A percentile compares a stretch with the other conserved stretches of the same genome.
Evolutionary conservation across 2,797 vertebrate species (phyloP).

Genomic region (Distichodus sexfasciatus): DNA sequence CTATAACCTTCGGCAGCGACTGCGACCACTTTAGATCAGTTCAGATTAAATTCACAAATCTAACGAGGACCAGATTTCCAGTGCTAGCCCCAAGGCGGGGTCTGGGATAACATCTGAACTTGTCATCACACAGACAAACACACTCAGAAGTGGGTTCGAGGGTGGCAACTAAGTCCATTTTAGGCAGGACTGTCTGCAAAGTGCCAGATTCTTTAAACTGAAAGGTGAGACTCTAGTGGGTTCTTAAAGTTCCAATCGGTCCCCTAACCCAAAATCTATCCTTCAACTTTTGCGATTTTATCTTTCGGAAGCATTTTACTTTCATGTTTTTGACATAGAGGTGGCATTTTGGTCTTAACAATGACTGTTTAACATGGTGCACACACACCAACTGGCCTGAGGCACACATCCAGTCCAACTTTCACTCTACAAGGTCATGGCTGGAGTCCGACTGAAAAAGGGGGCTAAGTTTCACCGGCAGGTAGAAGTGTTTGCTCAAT

Average conservation of each 20-base stretch:
- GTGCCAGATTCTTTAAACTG: too few species aligned
- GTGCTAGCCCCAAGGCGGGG: conserved; percentile 27
- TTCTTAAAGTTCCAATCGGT: too few species aligned
- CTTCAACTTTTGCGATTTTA: too few species aligned
- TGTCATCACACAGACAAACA: background rate
- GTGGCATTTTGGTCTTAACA: too few species aligned
- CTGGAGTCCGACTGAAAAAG: conserved; percentile 16
- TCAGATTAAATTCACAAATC: conserved; percentile 33
- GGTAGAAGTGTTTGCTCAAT: conserved; percentile 43
- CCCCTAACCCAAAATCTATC: too few species aligned
- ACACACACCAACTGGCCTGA: background rate
- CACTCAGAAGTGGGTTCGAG: too few species aligned
- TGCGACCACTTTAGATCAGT: conserved; percentile 42
- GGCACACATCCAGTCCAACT: conserved; percentile 18
- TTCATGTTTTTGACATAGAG: too few species aligned
- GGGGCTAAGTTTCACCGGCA: conserved; percentile 45
- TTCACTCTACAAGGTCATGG: conserved; percentile 43
- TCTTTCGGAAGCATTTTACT: too few species aligned
- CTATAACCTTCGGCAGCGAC: conserved; percentile 17
- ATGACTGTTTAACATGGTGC: too few species aligned
- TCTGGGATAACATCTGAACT: conserved; percentile 25
- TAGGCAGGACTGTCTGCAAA: too few species aligned
- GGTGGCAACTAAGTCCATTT: too few species aligned
- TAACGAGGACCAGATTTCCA: conserved; percentile 23
- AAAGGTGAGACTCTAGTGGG: too few species aligned